Evolutionary conservation across 1,140 invertebrate species (phyloP).

Genomic region (Venturia canescens): DNA sequence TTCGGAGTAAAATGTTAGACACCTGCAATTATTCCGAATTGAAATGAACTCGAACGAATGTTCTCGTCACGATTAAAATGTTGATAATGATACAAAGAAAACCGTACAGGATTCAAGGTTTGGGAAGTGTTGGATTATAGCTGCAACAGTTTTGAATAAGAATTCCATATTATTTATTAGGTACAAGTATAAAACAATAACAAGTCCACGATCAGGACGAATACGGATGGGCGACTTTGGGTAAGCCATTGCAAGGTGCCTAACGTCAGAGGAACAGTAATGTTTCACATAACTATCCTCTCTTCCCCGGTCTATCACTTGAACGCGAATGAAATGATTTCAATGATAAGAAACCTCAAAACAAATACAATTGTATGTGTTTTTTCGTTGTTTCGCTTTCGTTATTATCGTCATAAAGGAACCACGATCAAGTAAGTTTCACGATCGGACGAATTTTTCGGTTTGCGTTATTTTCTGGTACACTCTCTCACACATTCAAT

Average conservation of each 20-base stretch:
- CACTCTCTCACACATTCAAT: too few species aligned
- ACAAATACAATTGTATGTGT: too few species aligned
- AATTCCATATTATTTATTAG: conserved; percentile 37
- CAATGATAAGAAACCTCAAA: neutral
- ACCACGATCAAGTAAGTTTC: neutral
- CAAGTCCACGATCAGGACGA: conserved; percentile 11
- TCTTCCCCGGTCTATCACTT: neutral
- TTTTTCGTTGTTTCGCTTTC: neutral
- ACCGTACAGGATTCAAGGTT: too few species aligned
- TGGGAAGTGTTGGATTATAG: conserved; percentile 10
- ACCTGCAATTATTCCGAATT: conserved; percentile 10
- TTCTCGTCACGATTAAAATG: too few species aligned
- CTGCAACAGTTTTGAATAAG: conserved; percentile 11
- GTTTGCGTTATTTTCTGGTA: too few species aligned
- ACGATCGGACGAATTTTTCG: too few species aligned
- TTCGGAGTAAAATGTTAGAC: conserved; percentile 31
- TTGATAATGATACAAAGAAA: too few species aligned
- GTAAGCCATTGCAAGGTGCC: conserved; percentile 33
- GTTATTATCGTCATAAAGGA: neutral
- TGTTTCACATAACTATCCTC: conserved; percentile 9
- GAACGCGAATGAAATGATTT: conserved; percentile 3
- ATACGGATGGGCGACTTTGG: conserved; percentile 14
- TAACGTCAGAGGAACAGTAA: conserved; percentile 19
- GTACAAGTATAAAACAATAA: conserved; percentile 46
- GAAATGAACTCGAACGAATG: neutral